Base-by-base conservation (phyloP, 2,797 vertebrate genomes). In the Chaetophractus vellerosus region DNA sequence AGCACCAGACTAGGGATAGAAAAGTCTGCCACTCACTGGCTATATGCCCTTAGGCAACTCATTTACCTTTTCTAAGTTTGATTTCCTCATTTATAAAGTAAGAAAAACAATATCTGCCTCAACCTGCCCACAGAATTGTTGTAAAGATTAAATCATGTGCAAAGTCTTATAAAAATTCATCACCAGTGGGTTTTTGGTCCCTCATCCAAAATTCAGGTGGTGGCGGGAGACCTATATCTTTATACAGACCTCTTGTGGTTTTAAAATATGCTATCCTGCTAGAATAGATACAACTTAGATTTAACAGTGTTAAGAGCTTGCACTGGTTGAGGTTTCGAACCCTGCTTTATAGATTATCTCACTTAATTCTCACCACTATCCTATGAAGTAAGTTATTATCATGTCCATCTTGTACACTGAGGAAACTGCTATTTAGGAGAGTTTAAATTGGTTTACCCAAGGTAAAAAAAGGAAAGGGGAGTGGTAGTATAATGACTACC, bases 311-410 rank as follows among this genome's bases (percentile, higher is more conserved):
- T 45, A 45, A 45, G 28, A 80, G 18, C 21, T 92, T 68, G 36
- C 23, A 61, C 11, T 52, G 76, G 3, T 90, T 80, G 81, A 88
- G 3, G n/a, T 93, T 95, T 94, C 80, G 96, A 95, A 91, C 5
- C 45, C 12, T 81, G 18, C 33, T 92, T 78, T 76, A 57, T 38
- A 93, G 82, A 96, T 68, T 8, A 45, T 45, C 10, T 8, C 45
- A 45, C 9, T 45, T 45, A 45, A 45, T 45, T 45, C 45, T 45
- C 41, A 80, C 48, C 19, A n/a, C 16, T 23, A 87, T 61, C 14
- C 55, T 92, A 76, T 82, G 23, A 78, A 90, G 23, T 75, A 76
- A 45, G 68, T 82, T 88, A 88, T 71, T 14, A 78, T 68, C 52
- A 78, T 76, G 12, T 96, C 33, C 19, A 66, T 82, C 88, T 91